These are phyloP conservation scores for Eupithecia tripunctaria DNA, from an alignment of 2,888 invertebrate species.

Conservation along the genomic window DNA sequence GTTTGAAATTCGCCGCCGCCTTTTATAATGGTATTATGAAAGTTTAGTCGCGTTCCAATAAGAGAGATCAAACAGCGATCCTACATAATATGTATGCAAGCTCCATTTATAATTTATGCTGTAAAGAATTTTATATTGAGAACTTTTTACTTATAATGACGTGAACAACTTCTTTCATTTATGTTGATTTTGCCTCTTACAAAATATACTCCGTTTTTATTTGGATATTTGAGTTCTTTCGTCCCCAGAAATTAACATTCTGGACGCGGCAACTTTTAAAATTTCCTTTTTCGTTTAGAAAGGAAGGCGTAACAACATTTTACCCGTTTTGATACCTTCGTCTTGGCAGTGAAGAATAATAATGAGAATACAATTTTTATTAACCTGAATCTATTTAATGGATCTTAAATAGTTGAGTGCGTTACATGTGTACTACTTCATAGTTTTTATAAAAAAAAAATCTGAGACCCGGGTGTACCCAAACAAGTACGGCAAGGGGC, in stretches of 20 bases:
- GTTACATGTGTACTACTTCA: background rate
- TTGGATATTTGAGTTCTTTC: conserved; percentile 47
- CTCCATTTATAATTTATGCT: background rate
- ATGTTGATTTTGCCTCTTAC: background rate
- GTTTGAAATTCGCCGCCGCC: too few species aligned
- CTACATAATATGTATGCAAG: background rate
- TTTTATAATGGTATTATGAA: background rate
- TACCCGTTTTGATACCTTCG: conserved; percentile 57
- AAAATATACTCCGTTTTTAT: background rate
- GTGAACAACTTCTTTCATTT: background rate
- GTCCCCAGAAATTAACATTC: conserved; percentile 62
- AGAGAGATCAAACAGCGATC: background rate
- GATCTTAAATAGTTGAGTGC: background rate
- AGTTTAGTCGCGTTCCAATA: background rate
- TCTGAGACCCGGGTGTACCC: background rate
- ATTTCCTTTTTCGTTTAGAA: conserved; percentile 57
- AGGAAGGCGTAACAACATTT: conserved; percentile 61
- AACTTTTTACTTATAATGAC: background rate
- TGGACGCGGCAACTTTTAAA: conserved; percentile 57
- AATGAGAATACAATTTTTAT: conserved; percentile 50
- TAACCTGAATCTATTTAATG: conserved; percentile 5
- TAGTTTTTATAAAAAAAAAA: too few species aligned
- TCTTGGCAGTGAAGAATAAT: conserved; percentile 57
- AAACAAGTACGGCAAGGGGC: background rate
- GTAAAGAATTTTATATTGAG: background rate